Base-by-base conservation (phyloP, 2,797 vertebrate genomes). In the Urosaurus nigricauda region DNA sequence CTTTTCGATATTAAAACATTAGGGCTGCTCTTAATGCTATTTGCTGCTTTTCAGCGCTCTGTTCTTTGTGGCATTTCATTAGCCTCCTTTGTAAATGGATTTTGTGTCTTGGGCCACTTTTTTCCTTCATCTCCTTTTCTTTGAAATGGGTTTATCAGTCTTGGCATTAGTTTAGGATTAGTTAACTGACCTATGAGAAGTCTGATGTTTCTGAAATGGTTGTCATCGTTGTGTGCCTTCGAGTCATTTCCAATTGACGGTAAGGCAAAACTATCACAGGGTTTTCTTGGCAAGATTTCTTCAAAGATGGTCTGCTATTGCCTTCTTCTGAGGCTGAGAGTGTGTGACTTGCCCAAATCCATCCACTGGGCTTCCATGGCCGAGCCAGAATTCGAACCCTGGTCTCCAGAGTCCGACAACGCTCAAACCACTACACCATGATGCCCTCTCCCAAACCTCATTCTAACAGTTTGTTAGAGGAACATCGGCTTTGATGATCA, bases 61-160 rank as follows among this genome's bases (percentile, higher is more conserved):
- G 78, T 70, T 7, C 68, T 8, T 8, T 11, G 7, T 74, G 65
- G 86, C 71, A 91, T 92, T 93, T 89, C 85, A 86, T 89, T 93
- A 92, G 86, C 87, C 87, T 79, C 16, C 78, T 71, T 84, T 88
- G 89, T 91, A 87, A 43, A 47, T 70, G 84, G 87, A 84, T 60
- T 4, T 51, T 77, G 70, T 93, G 14, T 93, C 60, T 84, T 65
- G 84, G 60, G 63, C 80, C 65, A 60, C 24, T 32, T 79, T 53
- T 88, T 8, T 53, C 56, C 37, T 85, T 86, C 79, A 56, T 56
- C 43, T 84, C n/a, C n/a, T n/a, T 19, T 26, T 17, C 43, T 51
- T 65, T n/a, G 11, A 37, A 85, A 5, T 32, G 8, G 32, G 19
- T 35, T 53, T 13, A 11, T 29, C 35, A 0, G 58, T 17, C 3